phyloP scores from a whole-genome alignment of 2,113 vertebrate species.

The Haplochromis vanheusdeni region DNA sequence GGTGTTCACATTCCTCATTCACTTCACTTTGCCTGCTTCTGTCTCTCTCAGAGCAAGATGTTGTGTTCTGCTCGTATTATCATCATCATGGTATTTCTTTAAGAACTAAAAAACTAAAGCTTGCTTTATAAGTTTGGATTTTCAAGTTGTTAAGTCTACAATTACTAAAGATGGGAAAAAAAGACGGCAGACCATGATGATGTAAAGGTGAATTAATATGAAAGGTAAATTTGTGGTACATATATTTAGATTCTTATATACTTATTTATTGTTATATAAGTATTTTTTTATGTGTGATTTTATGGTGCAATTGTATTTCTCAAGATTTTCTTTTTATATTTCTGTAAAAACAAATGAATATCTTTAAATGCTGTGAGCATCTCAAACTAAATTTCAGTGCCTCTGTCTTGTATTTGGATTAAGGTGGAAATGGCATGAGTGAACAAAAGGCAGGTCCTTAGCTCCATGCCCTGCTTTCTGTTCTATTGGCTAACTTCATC shows the following conservation, averaged over 20 bases:
- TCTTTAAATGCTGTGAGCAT: neutral
- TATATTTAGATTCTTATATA: neutral
- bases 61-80: conserved; percentile 42
- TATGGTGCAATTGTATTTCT: neutral
- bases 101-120: neutral
- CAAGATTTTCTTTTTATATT: neutral
- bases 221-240: neutral
- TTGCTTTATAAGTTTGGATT: neutral
- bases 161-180: neutral
- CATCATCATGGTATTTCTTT: conserved; percentile 26
- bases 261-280: neutral
- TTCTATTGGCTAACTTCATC: neutral
- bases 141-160: neutral
- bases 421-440: neutral
- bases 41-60: neutral
- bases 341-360: neutral
- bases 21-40: neutral
- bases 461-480: neutral
- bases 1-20: neutral
- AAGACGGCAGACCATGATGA: neutral
- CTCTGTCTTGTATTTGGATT: neutral
- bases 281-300: neutral
- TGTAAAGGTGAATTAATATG: neutral
- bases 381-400: neutral
- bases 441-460: neutral